Evolutionary conservation across 2,888 invertebrate species (phyloP).

Genomic region (Athrips mouffetella): DNA sequence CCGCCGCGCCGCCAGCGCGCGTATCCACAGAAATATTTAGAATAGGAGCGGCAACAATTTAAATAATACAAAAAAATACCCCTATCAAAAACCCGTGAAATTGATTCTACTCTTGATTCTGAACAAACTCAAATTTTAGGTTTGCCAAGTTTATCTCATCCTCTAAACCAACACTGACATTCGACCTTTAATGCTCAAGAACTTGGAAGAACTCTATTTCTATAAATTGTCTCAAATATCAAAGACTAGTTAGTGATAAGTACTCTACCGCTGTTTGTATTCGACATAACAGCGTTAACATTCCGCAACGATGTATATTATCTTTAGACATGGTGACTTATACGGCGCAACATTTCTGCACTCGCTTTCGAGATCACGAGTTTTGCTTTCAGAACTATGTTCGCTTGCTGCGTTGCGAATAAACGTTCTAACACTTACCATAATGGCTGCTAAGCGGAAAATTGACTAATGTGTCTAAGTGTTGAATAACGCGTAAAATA

Average conservation of each 20-base stretch:
- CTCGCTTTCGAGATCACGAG: conserved; percentile 69
- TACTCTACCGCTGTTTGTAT: conserved; percentile 8
- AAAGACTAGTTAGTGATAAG: conserved; percentile 6
- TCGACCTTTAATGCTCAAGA: too few species aligned
- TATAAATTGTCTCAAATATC: background rate
- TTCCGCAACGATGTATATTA: conserved; percentile 17
- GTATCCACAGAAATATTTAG: too few species aligned
- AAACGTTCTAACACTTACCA: conserved; percentile 11
- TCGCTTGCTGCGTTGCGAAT: conserved; percentile 4
- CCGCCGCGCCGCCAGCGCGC: too few species aligned
- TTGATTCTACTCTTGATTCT: too few species aligned
- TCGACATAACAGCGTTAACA: conserved; percentile 13
- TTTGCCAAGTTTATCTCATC: too few species aligned
- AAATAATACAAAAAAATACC: too few species aligned
- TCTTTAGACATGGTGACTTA: conserved; percentile 26
- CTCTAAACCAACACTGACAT: too few species aligned
- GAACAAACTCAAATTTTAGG: too few species aligned
- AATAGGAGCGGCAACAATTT: too few species aligned
- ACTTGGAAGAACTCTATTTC: background rate
- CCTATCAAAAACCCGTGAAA: too few species aligned
- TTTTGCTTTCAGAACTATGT: conserved; percentile 61
- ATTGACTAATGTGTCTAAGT: conserved; percentile 1
- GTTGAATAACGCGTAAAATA: background rate
- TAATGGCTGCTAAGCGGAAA: conserved; percentile 7
- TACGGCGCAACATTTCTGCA: conserved; percentile 30